Evolutionary conservation across 2,888 invertebrate genomes (phyloP), one percentile per base, ranked within the genome.

Genomic region (Bibio marci): DNA sequence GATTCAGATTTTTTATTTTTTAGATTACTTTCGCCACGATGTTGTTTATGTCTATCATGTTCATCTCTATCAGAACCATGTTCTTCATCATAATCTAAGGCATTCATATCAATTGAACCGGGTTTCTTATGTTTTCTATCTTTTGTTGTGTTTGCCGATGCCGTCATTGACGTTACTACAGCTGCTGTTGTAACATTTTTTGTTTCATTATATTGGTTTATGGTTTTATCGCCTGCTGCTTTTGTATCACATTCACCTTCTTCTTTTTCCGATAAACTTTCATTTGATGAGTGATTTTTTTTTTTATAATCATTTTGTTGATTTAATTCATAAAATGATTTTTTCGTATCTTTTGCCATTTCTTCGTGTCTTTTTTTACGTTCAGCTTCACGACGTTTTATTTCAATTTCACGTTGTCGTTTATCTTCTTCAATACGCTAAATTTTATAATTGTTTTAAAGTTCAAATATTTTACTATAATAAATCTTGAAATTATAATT

Each of bases 21-120:
- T n/a, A n/a, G n/a, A n/a, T n/a, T n/a, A n/a, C n/a, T n/a, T n/a
- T n/a, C n/a, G n/a, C n/a, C n/a, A n/a, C n/a, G n/a, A n/a, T n/a
- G n/a, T 22, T 22, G 10, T 19, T n/a, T 19, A 19, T 33, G 26
- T 35, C 4, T 14, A 17, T 13, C 17, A 25, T 48, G 45, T 39
- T 53, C 49, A 18, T 70, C 70, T 31, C 64, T 61, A 30, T 72
- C 73, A 3, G 57, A 56, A 6, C 68, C 62, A 39, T 73, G 73
- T 46, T 70, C 72, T 51, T 80, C 80, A n/a, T n/a, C n/a, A 48
- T 80, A 80, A 52, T 80, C 80, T 44, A 80, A 50, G 0, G 80
- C 80, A 51, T 80, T 79, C 56, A 80, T 76, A 50, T 80, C 80
- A 10, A 78, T 66, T 0, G 22, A 22, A 22, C 8, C 22, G 8